Evolutionary conservation across 2,888 invertebrate species (phyloP).

Genomic region (Rhorus exstirpatorius): DNA sequence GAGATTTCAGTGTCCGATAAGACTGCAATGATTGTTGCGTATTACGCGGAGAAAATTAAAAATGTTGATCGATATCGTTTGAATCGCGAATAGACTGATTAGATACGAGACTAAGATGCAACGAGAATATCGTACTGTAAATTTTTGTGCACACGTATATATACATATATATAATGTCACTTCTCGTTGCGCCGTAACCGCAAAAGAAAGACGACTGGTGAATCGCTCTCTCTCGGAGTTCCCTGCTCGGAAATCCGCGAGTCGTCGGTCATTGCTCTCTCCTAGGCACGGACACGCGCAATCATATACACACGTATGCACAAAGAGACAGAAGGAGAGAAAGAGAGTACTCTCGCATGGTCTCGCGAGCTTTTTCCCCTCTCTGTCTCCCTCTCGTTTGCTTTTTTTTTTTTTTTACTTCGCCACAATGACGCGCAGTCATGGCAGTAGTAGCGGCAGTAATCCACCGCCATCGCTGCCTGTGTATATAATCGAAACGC

Average conservation of each 20-base stretch:
- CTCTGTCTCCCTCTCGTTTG: conserved; percentile 42
- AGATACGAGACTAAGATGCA: background rate
- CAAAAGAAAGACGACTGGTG: conserved; percentile 48
- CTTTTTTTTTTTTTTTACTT: conserved; percentile 51
- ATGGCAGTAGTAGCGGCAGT: conserved; percentile 12
- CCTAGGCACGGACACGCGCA: too few species aligned
- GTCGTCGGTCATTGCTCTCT: conserved; percentile 77
- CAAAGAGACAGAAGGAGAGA: conserved; percentile 27
- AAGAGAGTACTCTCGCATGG: conserved; percentile 61
- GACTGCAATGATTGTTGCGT: background rate
- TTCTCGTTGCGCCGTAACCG: conserved; percentile 53
- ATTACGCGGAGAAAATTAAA: background rate
- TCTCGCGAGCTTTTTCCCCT: conserved; percentile 60
- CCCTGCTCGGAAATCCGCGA: conserved; percentile 76
- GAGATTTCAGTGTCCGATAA: background rate
- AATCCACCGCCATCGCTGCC: conserved; percentile 11
- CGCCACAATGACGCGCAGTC: conserved; percentile 28
- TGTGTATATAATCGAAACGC: background rate
- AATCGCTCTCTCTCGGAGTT: conserved; percentile 60
- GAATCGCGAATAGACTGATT: conserved; percentile 33
- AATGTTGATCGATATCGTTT: background rate
- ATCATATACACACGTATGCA: conserved; percentile 44
- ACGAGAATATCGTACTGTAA: conserved; percentile 1
- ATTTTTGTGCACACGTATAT: conserved; percentile 6
- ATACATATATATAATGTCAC: conserved; percentile 5